Percentiles rank a stretch among this genome's conserved stretches.
phyloP scores from a whole-genome alignment of 2,113 vertebrate genomes.

The Syrmaticus mikado region DNA sequence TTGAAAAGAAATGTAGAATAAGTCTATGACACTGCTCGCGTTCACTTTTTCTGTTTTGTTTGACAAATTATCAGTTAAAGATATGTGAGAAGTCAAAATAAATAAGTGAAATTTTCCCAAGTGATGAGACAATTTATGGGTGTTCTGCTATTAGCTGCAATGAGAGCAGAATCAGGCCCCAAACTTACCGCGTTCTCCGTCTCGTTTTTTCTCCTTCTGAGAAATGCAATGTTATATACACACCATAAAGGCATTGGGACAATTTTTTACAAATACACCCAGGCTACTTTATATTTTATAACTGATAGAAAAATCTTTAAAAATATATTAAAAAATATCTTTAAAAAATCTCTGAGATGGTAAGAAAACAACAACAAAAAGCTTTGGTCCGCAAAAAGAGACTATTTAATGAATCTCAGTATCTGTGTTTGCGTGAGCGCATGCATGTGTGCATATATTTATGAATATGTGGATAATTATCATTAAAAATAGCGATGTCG shows the following conservation, averaged over 20 bases:
- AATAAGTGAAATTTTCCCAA: constrained; percentile 62
- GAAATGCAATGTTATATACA: constrained; percentile 7
- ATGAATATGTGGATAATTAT: constrained; percentile 40
- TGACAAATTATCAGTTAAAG: constrained; percentile 67
- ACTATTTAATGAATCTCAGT: constrained; percentile 38
- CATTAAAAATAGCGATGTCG: constrained; percentile 17
- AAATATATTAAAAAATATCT: neutral
- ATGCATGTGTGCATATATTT: constrained; percentile 15
- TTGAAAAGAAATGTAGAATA: constrained; percentile 31
- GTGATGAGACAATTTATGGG: constrained; percentile 35
- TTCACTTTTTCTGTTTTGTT: constrained; percentile 56
- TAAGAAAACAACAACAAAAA: constrained; percentile 2
- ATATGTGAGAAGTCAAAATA: constrained; percentile 70
- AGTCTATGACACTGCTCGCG: constrained; percentile 56
- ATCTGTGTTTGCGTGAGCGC: fast-evolving
- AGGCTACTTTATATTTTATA: constrained; percentile 49
- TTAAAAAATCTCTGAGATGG: neutral
- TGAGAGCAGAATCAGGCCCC: constrained; percentile 45
- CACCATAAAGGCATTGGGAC: constrained; percentile 35
- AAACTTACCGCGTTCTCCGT: constrained; percentile 25
- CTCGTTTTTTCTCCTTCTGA: constrained; percentile 41
- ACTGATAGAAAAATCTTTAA: neutral
- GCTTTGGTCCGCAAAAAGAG: constrained; percentile 35
- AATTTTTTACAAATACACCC: constrained; percentile 38
- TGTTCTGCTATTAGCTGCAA: constrained; percentile 35